Conservation (phyloP, 2,888 invertebrate species). For the Saturnia japonica region DNA sequence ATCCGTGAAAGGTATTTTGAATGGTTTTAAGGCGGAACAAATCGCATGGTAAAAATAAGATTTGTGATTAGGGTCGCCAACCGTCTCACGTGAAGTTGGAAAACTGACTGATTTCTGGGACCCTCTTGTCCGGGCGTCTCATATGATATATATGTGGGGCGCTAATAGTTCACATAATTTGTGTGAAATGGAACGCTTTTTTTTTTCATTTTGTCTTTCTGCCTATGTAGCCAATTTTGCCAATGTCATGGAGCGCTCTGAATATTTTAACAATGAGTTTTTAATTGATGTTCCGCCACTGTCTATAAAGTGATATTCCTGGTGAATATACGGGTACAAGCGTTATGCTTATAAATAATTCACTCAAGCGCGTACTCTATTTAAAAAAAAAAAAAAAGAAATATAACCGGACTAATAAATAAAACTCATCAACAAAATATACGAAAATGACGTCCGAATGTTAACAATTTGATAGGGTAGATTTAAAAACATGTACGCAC, state of each 20-base stretch:
- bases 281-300: neutral
- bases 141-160: neutral
- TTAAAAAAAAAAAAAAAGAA: neutral
- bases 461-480: too few species aligned
- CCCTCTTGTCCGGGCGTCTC: neutral
- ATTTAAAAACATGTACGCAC: too few species aligned
- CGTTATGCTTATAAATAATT: neutral
- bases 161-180: neutral
- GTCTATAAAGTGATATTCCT: neutral
- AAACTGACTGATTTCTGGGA: neutral
- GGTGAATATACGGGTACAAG: neutral
- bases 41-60: slow-evolving; percentile 21
- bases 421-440: too few species aligned
- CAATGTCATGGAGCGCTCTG: neutral
- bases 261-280: neutral
- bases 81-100: neutral
- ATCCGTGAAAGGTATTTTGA: slow-evolving; percentile 10
- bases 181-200: too few species aligned
- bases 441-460: too few species aligned
- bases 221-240: too few species aligned
- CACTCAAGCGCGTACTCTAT: neutral
- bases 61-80: neutral
- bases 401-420: too few species aligned
- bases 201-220: too few species aligned
- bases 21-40: slow-evolving; percentile 23